Evolutionary conservation across 2,888 invertebrate genomes (phyloP).

Genomic region (Globia sparganii): DNA sequence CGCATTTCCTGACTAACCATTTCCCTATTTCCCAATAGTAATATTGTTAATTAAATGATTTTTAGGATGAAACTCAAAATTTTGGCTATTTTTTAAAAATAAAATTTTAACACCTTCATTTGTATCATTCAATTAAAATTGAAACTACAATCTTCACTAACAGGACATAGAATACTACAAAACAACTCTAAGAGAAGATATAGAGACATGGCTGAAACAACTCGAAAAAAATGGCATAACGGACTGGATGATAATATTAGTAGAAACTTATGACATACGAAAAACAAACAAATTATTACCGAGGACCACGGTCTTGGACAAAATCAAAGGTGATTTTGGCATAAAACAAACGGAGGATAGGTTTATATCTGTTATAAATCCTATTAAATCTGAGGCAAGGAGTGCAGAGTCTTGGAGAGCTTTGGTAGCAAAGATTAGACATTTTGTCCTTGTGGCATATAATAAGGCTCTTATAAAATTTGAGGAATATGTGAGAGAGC

Average conservation of each 20-base stretch:
- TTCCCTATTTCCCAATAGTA: background rate
- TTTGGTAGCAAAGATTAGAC: constrained; percentile 95
- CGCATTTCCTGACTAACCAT: background rate
- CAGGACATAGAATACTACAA: constrained; percentile 98
- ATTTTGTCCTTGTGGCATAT: constrained; percentile 96
- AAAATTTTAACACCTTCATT: too few species aligned
- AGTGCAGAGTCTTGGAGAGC: constrained; percentile 97
- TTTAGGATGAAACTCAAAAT: background rate
- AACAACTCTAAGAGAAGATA: constrained; percentile 95
- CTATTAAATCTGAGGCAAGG: constrained; percentile 96
- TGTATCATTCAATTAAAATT: background rate
- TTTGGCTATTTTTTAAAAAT: too few species aligned
- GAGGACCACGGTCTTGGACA: constrained; percentile 97
- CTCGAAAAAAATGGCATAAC: constrained; percentile 93
- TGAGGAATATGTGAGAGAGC: constrained; percentile 97
- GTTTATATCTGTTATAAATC: constrained; percentile 97
- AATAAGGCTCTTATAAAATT: constrained; percentile 96
- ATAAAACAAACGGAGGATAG: constrained; percentile 95
- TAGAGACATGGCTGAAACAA: constrained; percentile 96
- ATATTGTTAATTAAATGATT: background rate
- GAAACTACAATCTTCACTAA: constrained; percentile 49
- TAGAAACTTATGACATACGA: constrained; percentile 97
- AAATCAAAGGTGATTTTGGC: constrained; percentile 98
- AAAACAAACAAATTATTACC: constrained; percentile 97
- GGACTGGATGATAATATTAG: constrained; percentile 98